Conservation (phyloP, 2,888 invertebrate species). For the Dolichopus griseipennis region DNA sequence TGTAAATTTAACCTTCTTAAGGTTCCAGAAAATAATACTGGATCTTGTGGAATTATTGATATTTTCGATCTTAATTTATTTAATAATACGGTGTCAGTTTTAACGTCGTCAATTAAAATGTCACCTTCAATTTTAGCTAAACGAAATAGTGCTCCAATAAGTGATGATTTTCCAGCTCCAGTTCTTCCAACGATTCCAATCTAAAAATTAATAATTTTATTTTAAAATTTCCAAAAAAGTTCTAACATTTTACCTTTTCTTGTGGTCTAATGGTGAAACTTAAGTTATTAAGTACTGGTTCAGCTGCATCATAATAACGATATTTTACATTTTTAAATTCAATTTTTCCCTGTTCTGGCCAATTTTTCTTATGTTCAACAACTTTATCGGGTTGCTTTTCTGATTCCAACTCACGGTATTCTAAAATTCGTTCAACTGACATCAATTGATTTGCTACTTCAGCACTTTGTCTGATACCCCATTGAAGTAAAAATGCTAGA, state of each 20-base stretch:
- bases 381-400: conserved; percentile 42
- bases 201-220: conserved; percentile 28
- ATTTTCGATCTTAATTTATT: conserved; percentile 52
- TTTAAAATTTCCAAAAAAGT: neutral
- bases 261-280: conserved; percentile 46
- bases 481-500: conserved; percentile 50
- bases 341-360: conserved; percentile 48
- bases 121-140: conserved; percentile 57
- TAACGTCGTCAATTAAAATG: conserved; percentile 60
- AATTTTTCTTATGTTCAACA: conserved; percentile 27
- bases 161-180: conserved; percentile 65
- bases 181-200: conserved; percentile 56
- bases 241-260: conserved; percentile 44
- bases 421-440: conserved; percentile 64
- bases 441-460: conserved; percentile 59
- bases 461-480: conserved; percentile 67
- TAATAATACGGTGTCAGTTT: conserved; percentile 51
- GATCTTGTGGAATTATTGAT: conserved; percentile 55
- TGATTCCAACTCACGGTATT: conserved; percentile 45
- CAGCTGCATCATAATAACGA: conserved; percentile 70
- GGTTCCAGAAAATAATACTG: conserved; percentile 46
- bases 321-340: conserved; percentile 47
- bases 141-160: conserved; percentile 51
- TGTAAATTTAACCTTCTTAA: conserved; percentile 36
- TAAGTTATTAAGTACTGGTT: conserved; percentile 68